These are phyloP conservation scores for Trachemys scripta DNA, from an alignment of 2,113 vertebrate species.

Conservation along the genomic window DNA sequence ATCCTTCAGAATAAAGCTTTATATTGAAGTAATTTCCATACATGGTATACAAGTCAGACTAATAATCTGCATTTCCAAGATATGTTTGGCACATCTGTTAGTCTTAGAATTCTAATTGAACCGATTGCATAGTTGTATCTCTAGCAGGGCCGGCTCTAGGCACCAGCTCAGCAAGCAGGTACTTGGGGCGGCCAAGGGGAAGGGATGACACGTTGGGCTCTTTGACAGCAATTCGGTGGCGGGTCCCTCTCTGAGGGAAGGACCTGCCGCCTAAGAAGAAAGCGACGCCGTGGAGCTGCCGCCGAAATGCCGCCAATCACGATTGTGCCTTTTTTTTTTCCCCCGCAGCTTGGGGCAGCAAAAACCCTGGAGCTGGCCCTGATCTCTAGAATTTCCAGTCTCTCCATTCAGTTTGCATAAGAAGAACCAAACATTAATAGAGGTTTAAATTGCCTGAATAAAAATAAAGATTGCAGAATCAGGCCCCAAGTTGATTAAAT, in stretches of 20 bases:
- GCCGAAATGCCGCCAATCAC: too few relatives aligned
- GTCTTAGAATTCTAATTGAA: not conserved
- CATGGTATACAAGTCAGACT: not conserved
- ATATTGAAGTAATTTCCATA: not conserved
- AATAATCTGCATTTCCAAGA: not conserved
- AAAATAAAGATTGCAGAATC: not conserved
- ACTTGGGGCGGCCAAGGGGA: too few relatives aligned
- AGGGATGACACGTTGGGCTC: too few relatives aligned
- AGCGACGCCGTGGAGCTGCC: too few relatives aligned
- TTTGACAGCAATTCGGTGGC: too few relatives aligned
- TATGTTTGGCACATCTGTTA: not conserved
- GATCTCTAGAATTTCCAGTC: not conserved
- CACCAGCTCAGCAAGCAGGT: too few relatives aligned
- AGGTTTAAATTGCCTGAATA: conserved; percentile 10
- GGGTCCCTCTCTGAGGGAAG: too few relatives aligned
- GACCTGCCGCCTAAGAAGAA: too few relatives aligned
- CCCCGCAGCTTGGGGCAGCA: too few relatives aligned
- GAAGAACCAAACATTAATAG: not conserved
- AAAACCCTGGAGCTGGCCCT: too few relatives aligned
- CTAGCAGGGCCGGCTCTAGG: not conserved
- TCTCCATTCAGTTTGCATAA: not conserved
- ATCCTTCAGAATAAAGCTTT: not conserved
- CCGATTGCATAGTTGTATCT: not conserved
- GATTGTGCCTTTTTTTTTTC: too few relatives aligned
- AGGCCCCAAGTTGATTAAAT: not conserved